These are phyloP conservation scores for Uria aalge DNA, from an alignment of 2,113 vertebrate species.

Conservation along the genomic window DNA sequence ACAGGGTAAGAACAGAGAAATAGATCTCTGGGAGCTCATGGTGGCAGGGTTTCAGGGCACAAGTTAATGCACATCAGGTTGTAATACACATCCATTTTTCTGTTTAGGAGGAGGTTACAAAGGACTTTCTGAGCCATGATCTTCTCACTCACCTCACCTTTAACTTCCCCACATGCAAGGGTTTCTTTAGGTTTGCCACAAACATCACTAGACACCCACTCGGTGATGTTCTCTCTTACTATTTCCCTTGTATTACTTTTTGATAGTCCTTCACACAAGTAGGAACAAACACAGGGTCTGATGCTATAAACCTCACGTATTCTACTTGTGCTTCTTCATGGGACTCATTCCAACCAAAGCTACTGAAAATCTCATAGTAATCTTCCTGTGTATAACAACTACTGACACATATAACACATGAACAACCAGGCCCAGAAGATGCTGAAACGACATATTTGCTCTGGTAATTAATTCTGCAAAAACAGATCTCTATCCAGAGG, in stretches of 20 bases:
- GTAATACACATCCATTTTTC: not conserved
- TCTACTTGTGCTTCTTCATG: not conserved
- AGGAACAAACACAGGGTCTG: not conserved
- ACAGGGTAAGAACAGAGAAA: not conserved
- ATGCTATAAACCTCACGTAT: not conserved
- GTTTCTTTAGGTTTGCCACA: not conserved
- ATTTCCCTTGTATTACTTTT: not conserved
- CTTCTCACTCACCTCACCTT: not conserved
- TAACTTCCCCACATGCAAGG: not conserved
- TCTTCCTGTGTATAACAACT: not conserved
- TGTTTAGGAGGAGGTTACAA: not conserved
- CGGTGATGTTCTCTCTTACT: not conserved
- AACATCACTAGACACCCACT: not conserved
- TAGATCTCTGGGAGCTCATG: not conserved
- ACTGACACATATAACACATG: not conserved
- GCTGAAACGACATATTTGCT: not conserved
- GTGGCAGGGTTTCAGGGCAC: not conserved
- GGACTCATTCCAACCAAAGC: not conserved
- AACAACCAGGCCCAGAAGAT: not conserved
- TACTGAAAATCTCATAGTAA: not conserved
- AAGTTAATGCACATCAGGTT: not conserved
- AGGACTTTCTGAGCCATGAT: not conserved
- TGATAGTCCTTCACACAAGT: not conserved
- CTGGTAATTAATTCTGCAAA: not conserved
- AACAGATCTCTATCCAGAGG: not conserved